Evolutionary conservation across 2,797 vertebrate genomes (phyloP), one percentile per base, ranked within the genome.

Genomic region (Gymnothorax reevesii): DNA sequence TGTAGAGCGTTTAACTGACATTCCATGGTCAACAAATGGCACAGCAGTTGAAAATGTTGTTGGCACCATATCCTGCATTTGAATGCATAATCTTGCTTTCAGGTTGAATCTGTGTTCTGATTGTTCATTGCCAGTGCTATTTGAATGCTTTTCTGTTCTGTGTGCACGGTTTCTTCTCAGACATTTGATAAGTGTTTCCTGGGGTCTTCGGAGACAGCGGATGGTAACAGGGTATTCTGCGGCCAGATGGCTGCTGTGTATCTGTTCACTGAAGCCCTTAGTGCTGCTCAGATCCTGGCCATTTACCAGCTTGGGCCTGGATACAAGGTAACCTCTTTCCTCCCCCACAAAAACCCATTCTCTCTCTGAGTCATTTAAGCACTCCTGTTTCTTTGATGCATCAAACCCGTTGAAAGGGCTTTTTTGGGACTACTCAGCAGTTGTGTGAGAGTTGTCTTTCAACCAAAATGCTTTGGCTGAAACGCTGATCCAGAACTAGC

Each of bases 121-220:
- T 27, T 77, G 73, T 42, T 5, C 12, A 17, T 75, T 42, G 12
- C 49, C 33, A 25, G 73, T 13, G 27, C 73, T 77, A 42, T 49
- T 42, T 80, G 77, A 80, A 20, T 22, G 77, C 49, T n/a, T 49
- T 12, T 52, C 9, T 8, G 2, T 73, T 7, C 52, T n/a, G n/a
- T 7, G n/a, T n/a, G n/a, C 0, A 1, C 33, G n/a, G 27, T 77
- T 54, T 55, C 62, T 57, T 25, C 52, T 55, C 92, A 99, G 98
- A 98, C 97, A 91, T 99, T 97, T 92, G 98, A 99, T 95, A 99
- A 99, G 95, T 99, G 98, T 94, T 99, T 99, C 95, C 97, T 99
- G 88, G 98, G 98, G 86, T 99, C 98, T 90, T 99, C 98, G 9
- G 98, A 99, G 96, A 99, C 97, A 54, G 98, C 98, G 9, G 98